These are phyloP conservation scores for Drosophila littoralis DNA, from an alignment of 1,140 invertebrate species.

Conservation along the genomic window DNA sequence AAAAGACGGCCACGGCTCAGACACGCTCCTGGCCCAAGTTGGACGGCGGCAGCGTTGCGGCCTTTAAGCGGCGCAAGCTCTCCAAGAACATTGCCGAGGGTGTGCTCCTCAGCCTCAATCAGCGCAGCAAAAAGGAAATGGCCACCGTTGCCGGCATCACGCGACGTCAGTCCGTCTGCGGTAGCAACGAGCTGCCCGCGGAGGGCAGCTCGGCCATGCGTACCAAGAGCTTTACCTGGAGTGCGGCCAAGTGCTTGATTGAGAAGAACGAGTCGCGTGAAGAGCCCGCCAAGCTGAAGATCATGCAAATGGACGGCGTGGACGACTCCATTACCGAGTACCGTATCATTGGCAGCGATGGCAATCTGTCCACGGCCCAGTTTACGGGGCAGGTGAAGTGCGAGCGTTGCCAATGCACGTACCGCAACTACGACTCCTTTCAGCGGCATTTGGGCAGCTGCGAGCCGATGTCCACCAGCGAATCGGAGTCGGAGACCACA, in stretches of 20 bases:
- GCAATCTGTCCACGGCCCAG: constrained; percentile 83
- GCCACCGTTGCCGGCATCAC: constrained; percentile 62
- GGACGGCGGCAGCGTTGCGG: constrained; percentile 87
- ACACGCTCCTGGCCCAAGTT: constrained; percentile 85
- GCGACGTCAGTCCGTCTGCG: constrained; percentile 57
- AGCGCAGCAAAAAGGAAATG: constrained; percentile 75
- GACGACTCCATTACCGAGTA: constrained; percentile 87
- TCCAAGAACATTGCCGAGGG: constrained; percentile 85
- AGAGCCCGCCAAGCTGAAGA: constrained; percentile 86
- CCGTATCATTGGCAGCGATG: constrained; percentile 73
- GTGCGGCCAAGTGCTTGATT: constrained; percentile 73
- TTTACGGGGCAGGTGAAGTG: constrained; percentile 91
- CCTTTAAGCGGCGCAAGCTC: constrained; percentile 88
- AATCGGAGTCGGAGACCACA: constrained; percentile 88
- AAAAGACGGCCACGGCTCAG: constrained; percentile 88
- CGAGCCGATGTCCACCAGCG: constrained; percentile 89
- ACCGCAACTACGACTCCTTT: constrained; percentile 94
- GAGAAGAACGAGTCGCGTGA: constrained; percentile 84
- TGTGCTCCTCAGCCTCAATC: constrained; percentile 85
- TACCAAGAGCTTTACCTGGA: constrained; percentile 84
- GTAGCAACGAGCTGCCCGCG: constrained; percentile 39
- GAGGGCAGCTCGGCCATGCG: constrained; percentile 34
- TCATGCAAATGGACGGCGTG: constrained; percentile 91
- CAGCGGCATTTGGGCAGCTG: constrained; percentile 92
- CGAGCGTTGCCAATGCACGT: constrained; percentile 93